phyloP scores from a whole-genome alignment of 2,113 vertebrate genomes.

The Ictidomys tridecemlineatus region DNA sequence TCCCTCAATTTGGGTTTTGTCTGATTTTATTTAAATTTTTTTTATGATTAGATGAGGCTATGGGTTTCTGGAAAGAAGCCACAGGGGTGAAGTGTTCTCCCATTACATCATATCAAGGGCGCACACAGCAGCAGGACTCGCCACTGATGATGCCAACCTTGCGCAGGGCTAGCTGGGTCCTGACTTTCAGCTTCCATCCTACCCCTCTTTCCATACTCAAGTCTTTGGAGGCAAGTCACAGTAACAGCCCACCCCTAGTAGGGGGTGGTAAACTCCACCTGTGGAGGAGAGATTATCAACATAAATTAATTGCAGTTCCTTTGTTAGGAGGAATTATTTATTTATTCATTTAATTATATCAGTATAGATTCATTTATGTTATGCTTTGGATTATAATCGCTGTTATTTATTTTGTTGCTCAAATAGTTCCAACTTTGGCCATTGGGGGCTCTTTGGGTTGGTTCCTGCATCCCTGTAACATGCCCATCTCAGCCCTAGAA shows the following conservation, averaged over 20 bases:
- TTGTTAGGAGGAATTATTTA: neutral
- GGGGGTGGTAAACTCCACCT: neutral
- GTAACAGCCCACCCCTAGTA: neutral
- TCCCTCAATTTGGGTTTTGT: neutral
- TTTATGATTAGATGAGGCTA: neutral
- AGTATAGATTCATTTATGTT: neutral
- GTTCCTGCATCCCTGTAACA: neutral
- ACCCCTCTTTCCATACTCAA: neutral
- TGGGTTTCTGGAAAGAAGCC: neutral
- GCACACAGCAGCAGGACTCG: neutral
- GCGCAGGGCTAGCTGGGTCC: neutral
- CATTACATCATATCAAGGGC: neutral
- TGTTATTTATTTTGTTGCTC: neutral
- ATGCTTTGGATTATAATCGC: neutral
- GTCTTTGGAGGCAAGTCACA: conserved; percentile 11
- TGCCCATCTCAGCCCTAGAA: neutral
- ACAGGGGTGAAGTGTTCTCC: neutral
- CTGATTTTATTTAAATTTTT: neutral
- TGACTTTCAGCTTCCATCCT: neutral
- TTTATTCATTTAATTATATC: neutral
- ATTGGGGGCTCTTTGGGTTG: neutral
- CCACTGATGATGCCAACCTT: neutral
- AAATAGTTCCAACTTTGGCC: neutral
- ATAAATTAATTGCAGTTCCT: conserved; percentile 8
- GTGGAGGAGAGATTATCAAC: neutral